phyloP scores from a whole-genome alignment of 2,797 vertebrate species.

The Halcyon chelicuti region DNA sequence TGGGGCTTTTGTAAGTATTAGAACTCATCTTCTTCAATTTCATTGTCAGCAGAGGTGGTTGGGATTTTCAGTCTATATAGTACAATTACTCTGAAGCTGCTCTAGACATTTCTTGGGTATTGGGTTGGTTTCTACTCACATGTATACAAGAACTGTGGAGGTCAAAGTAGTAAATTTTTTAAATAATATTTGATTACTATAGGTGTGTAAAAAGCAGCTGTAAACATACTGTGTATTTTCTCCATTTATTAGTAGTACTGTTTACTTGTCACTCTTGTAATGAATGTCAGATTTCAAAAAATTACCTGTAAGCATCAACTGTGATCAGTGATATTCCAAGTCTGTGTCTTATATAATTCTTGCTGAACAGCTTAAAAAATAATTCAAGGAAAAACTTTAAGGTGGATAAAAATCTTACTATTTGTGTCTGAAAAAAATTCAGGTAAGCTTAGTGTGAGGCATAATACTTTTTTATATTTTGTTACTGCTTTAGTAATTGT shows the following conservation, averaged over 20 bases:
- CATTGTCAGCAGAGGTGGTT: background rate
- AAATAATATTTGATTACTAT: background rate
- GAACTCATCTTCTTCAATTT: background rate
- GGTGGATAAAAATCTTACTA: background rate
- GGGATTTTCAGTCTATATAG: background rate
- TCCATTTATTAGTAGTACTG: background rate
- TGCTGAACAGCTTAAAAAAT: slow-evolving; percentile 17
- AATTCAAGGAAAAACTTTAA: background rate
- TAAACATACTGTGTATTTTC: background rate
- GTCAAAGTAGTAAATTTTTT: background rate
- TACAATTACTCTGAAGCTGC: background rate
- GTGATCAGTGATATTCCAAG: background rate
- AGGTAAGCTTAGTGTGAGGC: background rate
- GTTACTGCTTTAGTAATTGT: background rate
- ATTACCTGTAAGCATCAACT: background rate
- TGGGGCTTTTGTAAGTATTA: background rate
- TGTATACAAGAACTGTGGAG: background rate
- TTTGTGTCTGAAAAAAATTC: slow-evolving; percentile 13
- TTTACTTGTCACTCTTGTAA: background rate
- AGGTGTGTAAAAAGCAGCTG: background rate
- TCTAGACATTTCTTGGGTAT: background rate
- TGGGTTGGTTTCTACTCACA: background rate
- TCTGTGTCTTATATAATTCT: background rate
- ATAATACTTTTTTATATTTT: background rate
- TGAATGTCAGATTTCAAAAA: background rate